Base-by-base conservation (phyloP, 1,140 invertebrate species). In the Rhopalosiphum maidis region DNA sequence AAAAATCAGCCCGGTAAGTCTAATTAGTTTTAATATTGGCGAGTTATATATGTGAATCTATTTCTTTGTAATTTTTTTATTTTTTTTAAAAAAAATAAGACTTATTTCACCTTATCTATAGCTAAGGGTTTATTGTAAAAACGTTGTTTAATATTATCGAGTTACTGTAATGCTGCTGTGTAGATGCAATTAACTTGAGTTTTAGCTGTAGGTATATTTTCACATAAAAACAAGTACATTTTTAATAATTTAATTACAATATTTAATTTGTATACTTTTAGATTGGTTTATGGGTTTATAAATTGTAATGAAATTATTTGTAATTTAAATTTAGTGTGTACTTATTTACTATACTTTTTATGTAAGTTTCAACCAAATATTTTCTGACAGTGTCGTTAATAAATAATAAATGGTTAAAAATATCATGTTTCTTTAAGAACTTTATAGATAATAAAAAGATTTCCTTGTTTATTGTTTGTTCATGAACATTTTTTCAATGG, bases 381-480 rank as follows among this genome's bases (percentile, higher is more conserved):
- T 77, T 77, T 77, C n/a, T 77, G 18, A 77, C n/a, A n/a, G 15
- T n/a, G 60, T 77, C n/a, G 60, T n/a, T 35, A n/a, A 77, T 21
- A 6, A 77, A 77, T 77, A 77, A 77, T 77, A 77, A 77, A 3
- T 35, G 60, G 60, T 77, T 77, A 77, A 77, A n/a, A 77, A 77
- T 77, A n/a, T 30, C 11, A 68, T 77, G 60, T 77, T 77, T 18
- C n/a, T 77, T 77, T 77, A n/a, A 77, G 15, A 77, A 77, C 30
- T 77, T 77, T 6, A 77, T 77, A 77, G 60, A 77, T 77, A 77
- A 30, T 82, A 91, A 88, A 30, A n/a, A 35, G 22, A 9, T 48
- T 93, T 93, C 91, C 91, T 82, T 93, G 48, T 93, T 93, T 93
- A 93, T 86, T 93, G 48, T 93, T 93, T 86, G 82, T 93, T 83